Evolutionary conservation across 2,797 vertebrate species (phyloP).

Genomic region (Onychomys torridus): DNA sequence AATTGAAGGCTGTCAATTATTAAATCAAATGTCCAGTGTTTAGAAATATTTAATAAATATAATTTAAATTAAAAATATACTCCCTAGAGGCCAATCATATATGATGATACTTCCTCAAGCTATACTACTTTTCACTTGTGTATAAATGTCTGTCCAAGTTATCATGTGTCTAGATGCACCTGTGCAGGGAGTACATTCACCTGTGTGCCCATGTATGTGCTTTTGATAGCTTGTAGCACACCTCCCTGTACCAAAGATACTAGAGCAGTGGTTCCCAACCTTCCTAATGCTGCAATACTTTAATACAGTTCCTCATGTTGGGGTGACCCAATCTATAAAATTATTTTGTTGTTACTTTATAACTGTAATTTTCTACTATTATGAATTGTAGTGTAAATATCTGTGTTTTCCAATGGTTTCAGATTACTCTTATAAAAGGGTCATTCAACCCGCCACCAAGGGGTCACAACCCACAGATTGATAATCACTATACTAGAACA

Average conservation of each 20-base stretch:
- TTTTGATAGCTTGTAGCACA: background rate
- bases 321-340: background rate
- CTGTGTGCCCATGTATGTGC: background rate
- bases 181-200: background rate
- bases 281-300: background rate
- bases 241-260: background rate
- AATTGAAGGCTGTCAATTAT: background rate
- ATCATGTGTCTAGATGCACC: background rate
- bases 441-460: background rate
- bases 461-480: background rate
- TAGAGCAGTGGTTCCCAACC: background rate
- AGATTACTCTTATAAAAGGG: background rate
- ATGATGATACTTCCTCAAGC: background rate
- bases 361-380: background rate
- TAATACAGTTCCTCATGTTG: background rate
- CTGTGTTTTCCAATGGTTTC: background rate
- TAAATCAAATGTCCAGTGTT: background rate
- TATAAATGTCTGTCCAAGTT: background rate
- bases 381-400: background rate
- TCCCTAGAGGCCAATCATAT: background rate
- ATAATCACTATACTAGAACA: background rate
- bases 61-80: background rate
- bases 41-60: background rate
- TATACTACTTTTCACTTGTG: background rate
- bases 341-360: background rate